These are phyloP conservation scores for Notarius quadriscutis DNA, from an alignment of 2,113 vertebrate species.

Conservation along the genomic window DNA sequence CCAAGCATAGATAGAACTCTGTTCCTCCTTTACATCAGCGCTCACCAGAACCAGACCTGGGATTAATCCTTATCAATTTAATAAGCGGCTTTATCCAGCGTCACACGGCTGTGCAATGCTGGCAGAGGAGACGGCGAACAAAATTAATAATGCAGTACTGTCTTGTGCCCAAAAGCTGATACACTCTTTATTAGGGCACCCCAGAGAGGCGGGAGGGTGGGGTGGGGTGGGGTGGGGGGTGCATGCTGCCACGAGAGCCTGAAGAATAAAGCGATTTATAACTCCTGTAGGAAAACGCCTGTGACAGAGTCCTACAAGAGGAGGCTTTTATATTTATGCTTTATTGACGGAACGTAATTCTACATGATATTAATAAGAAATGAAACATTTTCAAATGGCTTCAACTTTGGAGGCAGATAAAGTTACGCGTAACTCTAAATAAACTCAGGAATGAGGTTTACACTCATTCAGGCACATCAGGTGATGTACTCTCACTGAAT, in stretches of 20 bases:
- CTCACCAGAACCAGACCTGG: conserved; percentile 20
- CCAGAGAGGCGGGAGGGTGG: neutral
- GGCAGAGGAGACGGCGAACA: conserved; percentile 63
- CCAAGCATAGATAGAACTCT: neutral
- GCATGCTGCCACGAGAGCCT: conserved; percentile 6
- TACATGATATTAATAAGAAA: neutral
- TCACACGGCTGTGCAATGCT: conserved; percentile 69
- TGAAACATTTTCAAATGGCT: neutral
- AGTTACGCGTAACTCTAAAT: neutral
- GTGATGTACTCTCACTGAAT: too few species aligned
- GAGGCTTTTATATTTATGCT: conserved; percentile 56
- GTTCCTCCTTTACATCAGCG: neutral
- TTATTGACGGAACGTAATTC: conserved; percentile 10
- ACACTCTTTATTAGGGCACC: conserved; percentile 56
- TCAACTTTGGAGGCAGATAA: conserved; percentile 1
- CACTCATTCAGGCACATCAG: too few species aligned
- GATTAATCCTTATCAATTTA: conserved; percentile 74
- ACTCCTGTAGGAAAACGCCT: conserved; percentile 60
- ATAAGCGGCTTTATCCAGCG: conserved; percentile 79
- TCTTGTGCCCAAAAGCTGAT: conserved; percentile 59
- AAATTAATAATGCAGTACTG: conserved; percentile 65
- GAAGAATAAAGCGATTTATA: conserved; percentile 69
- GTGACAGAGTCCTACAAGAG: conserved; percentile 47
- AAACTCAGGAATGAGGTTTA: neutral
- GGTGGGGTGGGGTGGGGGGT: too few species aligned